Base-by-base conservation (phyloP, 2,113 vertebrate species). In the Micronisus gabar region DNA sequence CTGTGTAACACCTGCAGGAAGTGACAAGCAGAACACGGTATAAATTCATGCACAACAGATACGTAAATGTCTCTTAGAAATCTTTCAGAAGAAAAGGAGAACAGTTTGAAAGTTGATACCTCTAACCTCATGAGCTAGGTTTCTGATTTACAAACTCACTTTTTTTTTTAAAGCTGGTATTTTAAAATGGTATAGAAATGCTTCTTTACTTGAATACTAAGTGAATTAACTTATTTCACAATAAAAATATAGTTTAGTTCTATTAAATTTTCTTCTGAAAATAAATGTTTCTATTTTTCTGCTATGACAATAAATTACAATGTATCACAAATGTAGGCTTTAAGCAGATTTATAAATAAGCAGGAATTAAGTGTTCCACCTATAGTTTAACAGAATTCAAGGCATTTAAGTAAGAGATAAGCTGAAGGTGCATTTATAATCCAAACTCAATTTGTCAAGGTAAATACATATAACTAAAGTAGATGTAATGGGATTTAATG, bases 231-330 rank as follows among this genome's bases (percentile, higher is more conserved):
- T 72, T 82, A 87, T 83, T 92, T 92, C 75, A 95, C 91, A 66
- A 95, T 97, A 97, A 95, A 97, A 97, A 97, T 95, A 96, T 97
- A 97, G 87, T 94, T 96, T 86, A 96, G 95, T 78, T 95, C 97
- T 97, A 95, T 95, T 97, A 98, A 97, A 97, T 94, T 95, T 94
- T 96, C 90, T 97, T 97, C 73, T 93, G 95, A 95, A 98, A 98
- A 97, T 97, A 97, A 96, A 95, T 47, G 81, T 41, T 96, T 97
- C 95, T 96, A 96, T 96, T 89, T 91, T 82, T 94, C 86, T 91
- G 82, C 94, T 96, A 82, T 92, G 93, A 79, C 92, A 96, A 91
- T 95, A 95, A 95, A 88, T 95, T 95, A 92, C 85, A 95, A 81
- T 13, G 63, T 94, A 95, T 90, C 91, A 97, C 87, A 93, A 94